phyloP scores from a whole-genome alignment of 2,797 vertebrate genomes.

The Octomys mimax region DNA sequence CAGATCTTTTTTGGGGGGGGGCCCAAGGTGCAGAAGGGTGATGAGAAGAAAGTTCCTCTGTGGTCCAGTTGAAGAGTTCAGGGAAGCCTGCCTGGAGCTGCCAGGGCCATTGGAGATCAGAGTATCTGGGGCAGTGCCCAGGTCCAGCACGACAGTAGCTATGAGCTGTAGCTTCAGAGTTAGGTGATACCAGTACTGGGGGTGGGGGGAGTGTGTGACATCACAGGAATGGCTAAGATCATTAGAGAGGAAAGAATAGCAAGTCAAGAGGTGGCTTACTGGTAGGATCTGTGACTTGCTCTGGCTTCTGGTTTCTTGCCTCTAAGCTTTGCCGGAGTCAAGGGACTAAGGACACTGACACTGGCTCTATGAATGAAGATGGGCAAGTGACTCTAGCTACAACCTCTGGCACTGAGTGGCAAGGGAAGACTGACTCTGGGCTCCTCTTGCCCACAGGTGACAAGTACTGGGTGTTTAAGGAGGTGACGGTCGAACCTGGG shows the following conservation, averaged over 20 bases:
- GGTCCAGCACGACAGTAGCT: background rate
- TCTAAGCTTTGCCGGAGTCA: background rate
- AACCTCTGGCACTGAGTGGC: background rate
- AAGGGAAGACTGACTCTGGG: constrained; percentile 2
- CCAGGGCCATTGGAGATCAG: background rate
- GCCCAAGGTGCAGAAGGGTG: background rate
- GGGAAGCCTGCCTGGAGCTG: background rate
- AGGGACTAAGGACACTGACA: background rate
- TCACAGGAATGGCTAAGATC: background rate
- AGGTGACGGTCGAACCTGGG: constrained; percentile 96
- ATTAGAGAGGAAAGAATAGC: background rate
- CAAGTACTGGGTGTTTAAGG: constrained; percentile 98
- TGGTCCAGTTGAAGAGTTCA: background rate
- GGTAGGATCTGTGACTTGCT: background rate
- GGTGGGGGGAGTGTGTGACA: background rate
- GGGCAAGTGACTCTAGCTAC: background rate
- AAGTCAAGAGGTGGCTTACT: background rate
- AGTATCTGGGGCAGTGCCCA: background rate
- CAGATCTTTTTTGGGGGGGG: background rate
- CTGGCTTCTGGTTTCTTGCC: background rate
- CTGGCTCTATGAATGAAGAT: background rate
- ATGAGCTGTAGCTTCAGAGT: background rate
- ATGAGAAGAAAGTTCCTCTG: background rate
- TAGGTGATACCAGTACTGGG: background rate
- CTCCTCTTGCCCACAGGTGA: constrained; percentile 90